Percentiles rank a stretch among this genome's conserved stretches.
Evolutionary conservation across 2,113 vertebrate species (phyloP).

Genomic region (Orthonyx spaldingii): DNA sequence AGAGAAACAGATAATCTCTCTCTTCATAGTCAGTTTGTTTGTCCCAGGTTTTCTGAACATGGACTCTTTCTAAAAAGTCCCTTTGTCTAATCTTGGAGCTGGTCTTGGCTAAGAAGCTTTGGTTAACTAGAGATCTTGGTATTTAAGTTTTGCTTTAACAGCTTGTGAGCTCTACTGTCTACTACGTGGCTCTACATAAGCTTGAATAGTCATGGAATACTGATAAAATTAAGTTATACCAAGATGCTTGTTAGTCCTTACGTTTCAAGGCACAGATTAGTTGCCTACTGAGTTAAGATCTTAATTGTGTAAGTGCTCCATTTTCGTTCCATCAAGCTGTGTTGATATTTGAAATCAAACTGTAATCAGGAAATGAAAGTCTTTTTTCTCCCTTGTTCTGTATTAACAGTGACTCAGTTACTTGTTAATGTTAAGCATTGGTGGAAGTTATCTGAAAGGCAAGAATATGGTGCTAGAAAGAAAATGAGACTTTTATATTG

Average conservation of each 20-base stretch:
- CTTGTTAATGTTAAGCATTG: neutral
- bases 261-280: neutral
- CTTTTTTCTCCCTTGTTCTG: fast-evolving
- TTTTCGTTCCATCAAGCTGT: neutral
- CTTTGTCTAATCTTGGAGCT: neutral
- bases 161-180: neutral
- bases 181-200: neutral
- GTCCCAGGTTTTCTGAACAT: neutral
- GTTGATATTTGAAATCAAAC: neutral
- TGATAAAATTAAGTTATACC: neutral
- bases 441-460: neutral
- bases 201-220: neutral
- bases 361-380: neutral
- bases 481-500: neutral
- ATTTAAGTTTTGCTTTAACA: neutral
- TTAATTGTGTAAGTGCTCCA: neutral
- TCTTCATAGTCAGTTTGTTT: neutral
- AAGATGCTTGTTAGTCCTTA: neutral
- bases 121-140: neutral
- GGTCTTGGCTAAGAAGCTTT: neutral
- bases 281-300: neutral
- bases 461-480: neutral
- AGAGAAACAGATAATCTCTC: neutral
- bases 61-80: neutral
- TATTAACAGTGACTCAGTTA: neutral